Percentiles rank a stretch among this genome's conserved stretches.
Evolutionary conservation across 2,113 vertebrate genomes (phyloP).

Genomic region (Serilophus lunatus): DNA sequence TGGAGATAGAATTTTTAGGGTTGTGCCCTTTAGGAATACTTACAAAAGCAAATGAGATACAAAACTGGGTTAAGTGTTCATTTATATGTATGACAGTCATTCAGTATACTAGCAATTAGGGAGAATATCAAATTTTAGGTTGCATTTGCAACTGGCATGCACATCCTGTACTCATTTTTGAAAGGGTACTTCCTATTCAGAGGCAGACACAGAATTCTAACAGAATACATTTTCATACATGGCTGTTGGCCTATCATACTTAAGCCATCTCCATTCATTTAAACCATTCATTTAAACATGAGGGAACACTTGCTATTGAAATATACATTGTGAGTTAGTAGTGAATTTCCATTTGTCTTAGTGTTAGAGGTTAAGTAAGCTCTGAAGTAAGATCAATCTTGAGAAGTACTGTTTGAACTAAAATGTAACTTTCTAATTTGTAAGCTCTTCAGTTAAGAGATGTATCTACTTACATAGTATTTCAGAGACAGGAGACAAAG

Average conservation of each 20-base stretch:
- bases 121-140: not conserved
- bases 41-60: not conserved
- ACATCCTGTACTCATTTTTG: not conserved
- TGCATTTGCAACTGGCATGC: not conserved
- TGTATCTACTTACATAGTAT: not conserved
- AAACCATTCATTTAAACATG: not conserved
- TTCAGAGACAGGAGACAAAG: not conserved
- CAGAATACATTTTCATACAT: not conserved
- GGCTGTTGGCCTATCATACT: not conserved
- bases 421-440: slow-evolving; percentile 10
- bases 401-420: slow-evolving; percentile 1
- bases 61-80: not conserved
- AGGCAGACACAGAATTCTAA: not conserved
- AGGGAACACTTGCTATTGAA: not conserved
- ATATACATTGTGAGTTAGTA: not conserved
- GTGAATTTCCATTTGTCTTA: not conserved
- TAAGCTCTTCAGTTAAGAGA: slow-evolving; percentile 3
- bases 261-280: not conserved
- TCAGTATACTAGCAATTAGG: not conserved
- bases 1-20: not conserved
- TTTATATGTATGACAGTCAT: not conserved
- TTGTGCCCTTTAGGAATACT: slow-evolving; percentile 2
- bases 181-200: not conserved
- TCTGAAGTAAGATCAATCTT: slow-evolving; percentile 6
- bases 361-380: slow-evolving; percentile 44